Evolutionary conservation across 2,888 invertebrate species (phyloP), one percentile per base, ranked within the genome.

Genomic region (Megamerina dolium): DNA sequence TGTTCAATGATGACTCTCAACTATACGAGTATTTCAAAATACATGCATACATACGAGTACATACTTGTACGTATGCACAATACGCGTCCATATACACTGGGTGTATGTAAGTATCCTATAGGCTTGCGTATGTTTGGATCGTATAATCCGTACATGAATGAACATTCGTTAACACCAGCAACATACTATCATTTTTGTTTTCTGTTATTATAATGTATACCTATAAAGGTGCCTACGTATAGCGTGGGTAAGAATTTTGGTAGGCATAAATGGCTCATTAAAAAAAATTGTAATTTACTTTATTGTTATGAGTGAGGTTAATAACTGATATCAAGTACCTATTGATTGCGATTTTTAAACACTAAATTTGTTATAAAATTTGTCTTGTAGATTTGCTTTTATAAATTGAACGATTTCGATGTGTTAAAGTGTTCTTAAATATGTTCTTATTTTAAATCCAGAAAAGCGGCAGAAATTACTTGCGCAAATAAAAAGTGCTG

Each of bases 321-420:
- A 61, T 57, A 58, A 53, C 55, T 48, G 50, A 51, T 52, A 51
- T 61, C n/a, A n/a, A n/a, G n/a, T n/a, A n/a, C n/a, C n/a, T n/a
- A n/a, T n/a, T n/a, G n/a, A n/a, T n/a, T n/a, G n/a, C n/a, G n/a
- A 12, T 17, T 30, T 27, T 39, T 40, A 27, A 29, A 34, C 40
- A 34, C 18, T 55, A 57, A 54, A 65, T 60, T 66, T 65, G 65
- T 65, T 66, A 61, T 59, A 62, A 66, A 65, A 65, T 66, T 65
- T 65, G 64, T 66, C 63, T 59, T n/a, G n/a, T n/a, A n/a, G n/a
- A n/a, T n/a, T n/a, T n/a, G n/a, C n/a, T n/a, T n/a, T n/a, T n/a
- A n/a, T n/a, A n/a, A n/a, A n/a, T n/a, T n/a, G n/a, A n/a, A n/a
- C n/a, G n/a, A n/a, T n/a, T n/a, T n/a, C n/a, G n/a, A n/a, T n/a